Conservation (phyloP, 1,140 invertebrate species). For the Trichonephila inaurata region DNA sequence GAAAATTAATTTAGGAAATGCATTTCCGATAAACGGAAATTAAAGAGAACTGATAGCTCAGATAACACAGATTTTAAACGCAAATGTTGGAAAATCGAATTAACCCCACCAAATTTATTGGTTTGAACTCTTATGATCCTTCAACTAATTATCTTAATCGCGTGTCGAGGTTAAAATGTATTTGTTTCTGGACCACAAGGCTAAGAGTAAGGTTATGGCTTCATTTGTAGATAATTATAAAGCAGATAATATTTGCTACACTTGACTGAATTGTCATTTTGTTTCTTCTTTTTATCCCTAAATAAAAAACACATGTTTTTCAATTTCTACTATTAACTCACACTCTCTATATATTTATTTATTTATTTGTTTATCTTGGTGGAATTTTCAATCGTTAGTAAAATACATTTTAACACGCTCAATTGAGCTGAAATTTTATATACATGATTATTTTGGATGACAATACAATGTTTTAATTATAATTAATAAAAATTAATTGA, state of each 20-base stretch:
- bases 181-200: neutral
- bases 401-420: no score
- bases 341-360: no score
- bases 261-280: no score
- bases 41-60: neutral
- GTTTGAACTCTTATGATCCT: slow-evolving; percentile 21
- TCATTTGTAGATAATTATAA: neutral
- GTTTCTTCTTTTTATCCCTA: no score
- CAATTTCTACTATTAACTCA: no score
- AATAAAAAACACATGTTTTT: no score
- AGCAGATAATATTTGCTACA: neutral
- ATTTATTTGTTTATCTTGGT: no score
- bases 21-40: slow-evolving; percentile 23
- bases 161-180: neutral
- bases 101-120: neutral
- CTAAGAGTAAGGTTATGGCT: neutral
- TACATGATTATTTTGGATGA: no score
- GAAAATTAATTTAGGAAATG: slow-evolving; percentile 35
- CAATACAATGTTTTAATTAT: no score
- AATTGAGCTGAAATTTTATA: no score
- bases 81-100: neutral
- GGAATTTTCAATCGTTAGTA: no score
- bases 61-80: neutral
- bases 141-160: slow-evolving; percentile 10
- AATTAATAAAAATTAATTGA: no score